These are phyloP conservation scores for Masticophis lateralis DNA, from an alignment of 2,797 vertebrate species.

Conservation along the genomic window DNA sequence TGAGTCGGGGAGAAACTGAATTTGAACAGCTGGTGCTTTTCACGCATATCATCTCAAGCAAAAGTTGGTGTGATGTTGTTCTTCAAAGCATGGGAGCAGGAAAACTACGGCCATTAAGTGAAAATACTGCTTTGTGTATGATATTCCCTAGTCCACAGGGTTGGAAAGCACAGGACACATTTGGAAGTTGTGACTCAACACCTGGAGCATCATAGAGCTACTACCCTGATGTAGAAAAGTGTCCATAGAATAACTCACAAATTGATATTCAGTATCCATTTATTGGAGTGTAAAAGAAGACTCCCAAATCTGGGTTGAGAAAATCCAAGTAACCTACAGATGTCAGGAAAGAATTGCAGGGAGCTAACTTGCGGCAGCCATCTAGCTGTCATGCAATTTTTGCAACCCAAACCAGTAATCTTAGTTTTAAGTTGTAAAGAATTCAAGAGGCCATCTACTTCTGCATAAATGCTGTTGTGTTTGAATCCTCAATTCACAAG, in stretches of 20 bases:
- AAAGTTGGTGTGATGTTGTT: background rate
- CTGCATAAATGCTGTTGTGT: background rate
- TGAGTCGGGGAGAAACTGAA: background rate
- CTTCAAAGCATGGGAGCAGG: background rate
- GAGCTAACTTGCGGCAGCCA: background rate
- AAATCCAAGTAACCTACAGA: background rate
- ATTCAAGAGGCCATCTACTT: background rate
- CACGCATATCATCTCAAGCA: background rate
- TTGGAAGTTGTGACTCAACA: background rate
- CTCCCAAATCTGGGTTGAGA: background rate
- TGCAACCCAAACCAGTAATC: background rate
- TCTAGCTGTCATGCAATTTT: background rate
- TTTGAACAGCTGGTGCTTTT: background rate
- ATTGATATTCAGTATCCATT: background rate
- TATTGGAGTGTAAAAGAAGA: background rate
- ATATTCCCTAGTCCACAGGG: background rate
- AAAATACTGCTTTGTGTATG: background rate
- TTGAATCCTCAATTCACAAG: background rate
- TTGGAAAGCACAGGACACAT: background rate
- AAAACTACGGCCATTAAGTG: background rate
- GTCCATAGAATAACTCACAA: background rate
- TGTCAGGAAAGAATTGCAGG: background rate
- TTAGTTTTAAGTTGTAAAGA: background rate
- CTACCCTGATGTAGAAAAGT: background rate
- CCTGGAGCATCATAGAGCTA: background rate